phyloP scores from a whole-genome alignment of 2,888 invertebrate species.

The Amblyjoppa fuscipennis region DNA sequence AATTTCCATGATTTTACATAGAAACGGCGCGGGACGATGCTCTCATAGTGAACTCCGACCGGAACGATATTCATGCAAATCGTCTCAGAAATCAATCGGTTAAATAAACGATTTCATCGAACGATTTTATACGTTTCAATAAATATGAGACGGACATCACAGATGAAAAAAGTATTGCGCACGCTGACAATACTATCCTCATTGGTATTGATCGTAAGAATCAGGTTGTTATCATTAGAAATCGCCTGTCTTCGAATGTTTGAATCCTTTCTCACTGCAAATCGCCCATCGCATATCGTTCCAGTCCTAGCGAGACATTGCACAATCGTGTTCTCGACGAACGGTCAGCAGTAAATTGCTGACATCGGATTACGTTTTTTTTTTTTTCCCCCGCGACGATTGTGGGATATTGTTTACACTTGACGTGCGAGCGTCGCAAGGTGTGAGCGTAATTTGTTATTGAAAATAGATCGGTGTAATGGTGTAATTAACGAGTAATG shows the following conservation, averaged over 20 bases:
- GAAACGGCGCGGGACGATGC: neutral
- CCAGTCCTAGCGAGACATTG: neutral
- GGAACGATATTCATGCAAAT: constrained; percentile 3
- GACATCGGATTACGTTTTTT: neutral
- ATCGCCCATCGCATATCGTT: neutral
- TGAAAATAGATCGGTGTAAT: constrained; percentile 19
- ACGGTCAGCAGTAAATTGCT: neutral
- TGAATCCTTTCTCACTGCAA: neutral
- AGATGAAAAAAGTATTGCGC: neutral
- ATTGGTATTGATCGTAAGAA: neutral
- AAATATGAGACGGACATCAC: neutral
- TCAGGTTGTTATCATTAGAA: neutral
- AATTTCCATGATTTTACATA: neutral
- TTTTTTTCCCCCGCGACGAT: neutral
- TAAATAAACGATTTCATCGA: neutral
- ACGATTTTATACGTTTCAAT: neutral
- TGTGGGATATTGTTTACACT: constrained; percentile 10
- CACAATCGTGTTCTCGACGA: neutral
- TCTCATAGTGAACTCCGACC: neutral
- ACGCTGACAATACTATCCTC: neutral
- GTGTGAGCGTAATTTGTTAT: neutral
- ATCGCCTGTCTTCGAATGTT: neutral
- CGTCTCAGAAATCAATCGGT: neutral
- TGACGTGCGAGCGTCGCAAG: neutral
- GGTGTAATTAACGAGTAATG: constrained; percentile 16